These are phyloP conservation scores for Peromyscus aztecus DNA, from an alignment of 2,797 vertebrate species.

Conservation along the genomic window DNA sequence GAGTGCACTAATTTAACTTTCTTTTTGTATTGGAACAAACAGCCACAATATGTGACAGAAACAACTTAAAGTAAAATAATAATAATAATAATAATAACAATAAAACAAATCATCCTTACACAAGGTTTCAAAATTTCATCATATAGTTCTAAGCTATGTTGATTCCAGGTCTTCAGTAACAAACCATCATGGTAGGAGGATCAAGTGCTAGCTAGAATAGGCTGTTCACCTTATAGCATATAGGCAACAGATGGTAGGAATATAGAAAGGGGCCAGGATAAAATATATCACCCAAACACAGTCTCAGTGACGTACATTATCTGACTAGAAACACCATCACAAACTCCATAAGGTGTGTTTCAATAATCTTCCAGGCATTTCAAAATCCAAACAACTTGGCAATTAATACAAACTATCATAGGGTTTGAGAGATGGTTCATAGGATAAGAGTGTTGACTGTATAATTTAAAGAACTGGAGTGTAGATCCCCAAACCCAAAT, in stretches of 20 bases:
- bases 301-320: too few species aligned
- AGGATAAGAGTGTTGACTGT: not conserved
- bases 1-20: not conserved
- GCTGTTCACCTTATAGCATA: not conserved
- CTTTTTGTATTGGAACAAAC: not conserved
- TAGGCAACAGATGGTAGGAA: not conserved
- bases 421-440: not conserved
- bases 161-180: not conserved
- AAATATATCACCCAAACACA: not conserved
- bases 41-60: not conserved
- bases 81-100: not conserved
- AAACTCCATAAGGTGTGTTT: not conserved
- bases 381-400: not conserved
- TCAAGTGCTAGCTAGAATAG: not conserved
- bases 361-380: not conserved
- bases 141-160: not conserved
- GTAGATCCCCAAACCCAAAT: not conserved
- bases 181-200: not conserved
- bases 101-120: not conserved
- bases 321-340: not conserved
- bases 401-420: not conserved
- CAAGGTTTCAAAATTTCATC: not conserved
- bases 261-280: not conserved
- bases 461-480: not conserved
- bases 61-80: not conserved